phyloP scores from a whole-genome alignment of 2,888 invertebrate species.

The Diplazon laetatorius region DNA sequence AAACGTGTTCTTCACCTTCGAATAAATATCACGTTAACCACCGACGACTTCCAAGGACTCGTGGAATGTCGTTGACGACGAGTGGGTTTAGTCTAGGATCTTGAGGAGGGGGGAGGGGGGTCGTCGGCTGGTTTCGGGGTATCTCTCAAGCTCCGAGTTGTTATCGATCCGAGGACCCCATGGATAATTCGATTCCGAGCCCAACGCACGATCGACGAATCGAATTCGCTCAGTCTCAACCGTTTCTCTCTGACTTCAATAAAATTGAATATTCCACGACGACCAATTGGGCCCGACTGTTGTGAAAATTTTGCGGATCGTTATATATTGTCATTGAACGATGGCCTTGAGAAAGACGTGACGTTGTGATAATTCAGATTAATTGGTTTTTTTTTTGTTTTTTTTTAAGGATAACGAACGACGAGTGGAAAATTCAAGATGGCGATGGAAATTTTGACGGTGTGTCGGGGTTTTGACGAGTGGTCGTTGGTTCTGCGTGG shows the following conservation, averaged over 20 bases:
- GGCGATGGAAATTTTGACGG: too few species aligned
- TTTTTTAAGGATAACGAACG: not conserved
- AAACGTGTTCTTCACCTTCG: slow-evolving; percentile 51
- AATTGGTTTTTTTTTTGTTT: not conserved
- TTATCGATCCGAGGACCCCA: slow-evolving; percentile 51
- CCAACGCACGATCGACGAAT: slow-evolving; percentile 33
- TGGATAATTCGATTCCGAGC: slow-evolving; percentile 44
- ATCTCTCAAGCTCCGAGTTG: slow-evolving; percentile 12
- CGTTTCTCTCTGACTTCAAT: slow-evolving; percentile 7
- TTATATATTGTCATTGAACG: not conserved
- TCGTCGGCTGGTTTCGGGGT: not conserved
- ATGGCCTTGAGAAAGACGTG: slow-evolving; percentile 27
- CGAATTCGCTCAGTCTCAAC: slow-evolving; percentile 10
- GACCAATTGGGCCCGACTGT: too few species aligned
- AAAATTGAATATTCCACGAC: slow-evolving; percentile 25
- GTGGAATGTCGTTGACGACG: slow-evolving; percentile 20
- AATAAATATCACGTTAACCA: slow-evolving; percentile 57
- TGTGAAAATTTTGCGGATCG: slow-evolving; percentile 1
- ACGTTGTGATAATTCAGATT: not conserved
- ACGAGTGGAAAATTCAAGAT: too few species aligned
- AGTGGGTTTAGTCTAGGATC: too few species aligned
- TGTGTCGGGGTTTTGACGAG: too few species aligned
- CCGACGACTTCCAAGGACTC: slow-evolving; percentile 35
- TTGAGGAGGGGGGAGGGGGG: slow-evolving; percentile 5
- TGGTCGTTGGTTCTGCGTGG: too few species aligned